Evolutionary conservation across 2,888 invertebrate species (phyloP).

Genomic region (Lasioglossum morio): DNA sequence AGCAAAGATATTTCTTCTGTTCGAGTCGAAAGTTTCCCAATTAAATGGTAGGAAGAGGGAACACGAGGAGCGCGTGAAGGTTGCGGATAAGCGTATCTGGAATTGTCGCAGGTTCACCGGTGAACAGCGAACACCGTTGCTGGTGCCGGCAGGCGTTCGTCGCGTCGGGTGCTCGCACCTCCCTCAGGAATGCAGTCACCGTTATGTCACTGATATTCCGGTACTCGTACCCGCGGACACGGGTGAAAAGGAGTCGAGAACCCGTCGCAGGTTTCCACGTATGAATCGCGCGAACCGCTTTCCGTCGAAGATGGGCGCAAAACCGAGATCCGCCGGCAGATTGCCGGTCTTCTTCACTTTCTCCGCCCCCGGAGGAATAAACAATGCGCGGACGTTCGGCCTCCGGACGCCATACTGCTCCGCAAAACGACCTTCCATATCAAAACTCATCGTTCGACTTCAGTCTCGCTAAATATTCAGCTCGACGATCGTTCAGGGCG

Average conservation of each 20-base stretch:
- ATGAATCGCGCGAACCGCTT: neutral
- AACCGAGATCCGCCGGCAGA: conserved; percentile 17
- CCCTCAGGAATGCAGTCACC: conserved; percentile 75
- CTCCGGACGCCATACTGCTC: neutral
- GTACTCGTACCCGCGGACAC: conserved; percentile 31
- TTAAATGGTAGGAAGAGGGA: neutral
- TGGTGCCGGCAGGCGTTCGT: neutral
- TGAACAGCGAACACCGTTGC: neutral
- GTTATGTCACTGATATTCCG: conserved; percentile 76
- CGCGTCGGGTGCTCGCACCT: conserved; percentile 40
- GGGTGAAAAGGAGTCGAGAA: conserved; percentile 40
- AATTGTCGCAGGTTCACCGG: neutral
- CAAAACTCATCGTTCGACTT: neutral
- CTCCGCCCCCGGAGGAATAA: conserved; percentile 10
- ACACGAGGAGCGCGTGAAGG: neutral
- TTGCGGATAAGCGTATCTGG: neutral
- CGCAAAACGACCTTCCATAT: neutral
- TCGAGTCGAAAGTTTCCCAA: neutral
- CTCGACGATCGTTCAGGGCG: no score
- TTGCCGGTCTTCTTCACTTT: conserved; percentile 27
- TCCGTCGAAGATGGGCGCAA: conserved; percentile 24
- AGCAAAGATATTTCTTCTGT: neutral
- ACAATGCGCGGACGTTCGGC: conserved; percentile 15
- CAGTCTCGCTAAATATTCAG: no score
- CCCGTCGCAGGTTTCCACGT: conserved; percentile 24